These are phyloP conservation scores for Sander vitreus DNA, from an alignment of 2,113 vertebrate genomes.

Conservation along the genomic window DNA sequence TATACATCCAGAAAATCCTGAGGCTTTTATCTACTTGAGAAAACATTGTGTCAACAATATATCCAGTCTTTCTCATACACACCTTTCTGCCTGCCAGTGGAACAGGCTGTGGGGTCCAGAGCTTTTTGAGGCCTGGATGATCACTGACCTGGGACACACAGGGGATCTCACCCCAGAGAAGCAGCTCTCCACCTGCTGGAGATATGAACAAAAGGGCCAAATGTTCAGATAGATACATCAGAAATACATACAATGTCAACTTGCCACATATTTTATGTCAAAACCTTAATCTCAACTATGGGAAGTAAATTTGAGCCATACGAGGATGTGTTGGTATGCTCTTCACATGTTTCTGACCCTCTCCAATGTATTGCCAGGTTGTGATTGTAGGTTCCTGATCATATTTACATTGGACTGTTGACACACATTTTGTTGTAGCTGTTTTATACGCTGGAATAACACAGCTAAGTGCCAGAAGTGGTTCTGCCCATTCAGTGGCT, in stretches of 20 bases:
- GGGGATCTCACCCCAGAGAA: slow-evolving; percentile 71
- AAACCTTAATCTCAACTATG: slow-evolving; percentile 4
- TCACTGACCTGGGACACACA: slow-evolving; percentile 73
- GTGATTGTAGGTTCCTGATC: slow-evolving; percentile 5
- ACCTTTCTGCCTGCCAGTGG: slow-evolving; percentile 69
- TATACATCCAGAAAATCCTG: slow-evolving; percentile 19
- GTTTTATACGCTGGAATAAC: slow-evolving; percentile 31
- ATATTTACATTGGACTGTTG: slow-evolving; percentile 30
- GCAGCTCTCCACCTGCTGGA: slow-evolving; percentile 72
- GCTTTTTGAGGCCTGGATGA: slow-evolving; percentile 74
- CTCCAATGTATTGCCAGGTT: slow-evolving; percentile 2
- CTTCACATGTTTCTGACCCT: neutral
- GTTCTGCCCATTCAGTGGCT: neutral
- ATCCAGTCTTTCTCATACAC: slow-evolving; percentile 36
- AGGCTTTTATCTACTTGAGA: slow-evolving; percentile 29
- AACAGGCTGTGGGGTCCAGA: slow-evolving; percentile 78
- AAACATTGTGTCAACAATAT: slow-evolving; percentile 31
- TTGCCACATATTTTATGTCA: slow-evolving; percentile 3
- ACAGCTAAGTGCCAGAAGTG: slow-evolving; percentile 29
- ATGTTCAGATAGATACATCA: slow-evolving; percentile 50
- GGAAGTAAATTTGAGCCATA: slow-evolving; percentile 7
- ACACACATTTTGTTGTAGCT: slow-evolving; percentile 25
- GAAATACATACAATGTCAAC: slow-evolving; percentile 23
- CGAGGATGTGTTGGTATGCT: neutral
- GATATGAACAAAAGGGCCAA: slow-evolving; percentile 44